phyloP scores from a whole-genome alignment of 2,113 vertebrate genomes.

The Mormoops blainvillei region DNA sequence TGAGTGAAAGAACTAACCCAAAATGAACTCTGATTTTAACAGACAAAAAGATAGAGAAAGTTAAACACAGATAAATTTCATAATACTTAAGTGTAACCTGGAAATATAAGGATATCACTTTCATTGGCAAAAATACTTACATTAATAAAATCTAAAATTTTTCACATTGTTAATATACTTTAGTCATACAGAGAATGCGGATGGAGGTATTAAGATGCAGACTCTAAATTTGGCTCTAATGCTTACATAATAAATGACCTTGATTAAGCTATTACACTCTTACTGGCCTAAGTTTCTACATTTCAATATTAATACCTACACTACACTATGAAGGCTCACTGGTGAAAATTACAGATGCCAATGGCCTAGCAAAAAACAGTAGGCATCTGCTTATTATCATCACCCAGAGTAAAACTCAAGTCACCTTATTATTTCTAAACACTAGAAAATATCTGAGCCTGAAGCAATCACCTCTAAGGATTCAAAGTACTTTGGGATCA shows the following conservation, averaged over 20 bases:
- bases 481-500: slow-evolving; percentile 34
- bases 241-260: neutral
- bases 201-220: neutral
- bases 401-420: slow-evolving; percentile 27
- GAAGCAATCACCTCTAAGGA: slow-evolving; percentile 27
- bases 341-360: neutral
- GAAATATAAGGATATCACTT: neutral
- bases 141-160: neutral
- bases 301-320: neutral
- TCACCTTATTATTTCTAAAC: neutral
- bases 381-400: neutral
- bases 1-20: neutral
- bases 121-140: neutral
- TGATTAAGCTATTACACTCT: neutral
- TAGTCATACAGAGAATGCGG: neutral
- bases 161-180: neutral
- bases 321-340: neutral
- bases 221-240: neutral
- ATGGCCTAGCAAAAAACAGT: neutral
- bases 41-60: neutral
- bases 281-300: neutral
- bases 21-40: neutral
- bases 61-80: neutral
- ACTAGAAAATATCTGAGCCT: neutral
- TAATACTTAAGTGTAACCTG: neutral